These are phyloP conservation scores for Apotomis betuletana DNA, from an alignment of 2,888 invertebrate species.

Conservation along the genomic window DNA sequence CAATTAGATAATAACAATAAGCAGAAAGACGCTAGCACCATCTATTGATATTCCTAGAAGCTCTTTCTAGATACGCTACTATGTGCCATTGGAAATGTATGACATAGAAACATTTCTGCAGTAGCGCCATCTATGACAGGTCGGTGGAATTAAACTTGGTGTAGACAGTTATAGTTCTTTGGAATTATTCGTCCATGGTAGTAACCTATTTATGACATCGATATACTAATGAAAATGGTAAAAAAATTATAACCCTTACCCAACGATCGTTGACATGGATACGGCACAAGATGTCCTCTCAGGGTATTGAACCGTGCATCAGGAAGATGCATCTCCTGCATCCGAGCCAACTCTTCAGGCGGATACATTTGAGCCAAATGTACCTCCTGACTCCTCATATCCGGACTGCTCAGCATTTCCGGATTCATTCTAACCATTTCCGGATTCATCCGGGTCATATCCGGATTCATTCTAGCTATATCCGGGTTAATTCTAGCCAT, in stretches of 20 bases:
- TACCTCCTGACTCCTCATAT: slow-evolving; percentile 31
- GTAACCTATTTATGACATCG: too few species aligned
- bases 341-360: slow-evolving; percentile 54
- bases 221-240: too few species aligned
- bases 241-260: slow-evolving; percentile 41
- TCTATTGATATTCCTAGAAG: too few species aligned
- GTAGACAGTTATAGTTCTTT: too few species aligned
- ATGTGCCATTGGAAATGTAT: too few species aligned
- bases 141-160: too few species aligned
- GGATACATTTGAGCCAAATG: slow-evolving; percentile 56
- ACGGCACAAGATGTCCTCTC: slow-evolving; percentile 75
- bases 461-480: slow-evolving; percentile 45
- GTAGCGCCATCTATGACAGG: too few species aligned
- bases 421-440: slow-evolving; percentile 41
- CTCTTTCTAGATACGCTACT: too few species aligned
- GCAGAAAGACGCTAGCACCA: too few species aligned
- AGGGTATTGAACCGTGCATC: slow-evolving; percentile 70
- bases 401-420: not conserved
- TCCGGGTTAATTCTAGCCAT: slow-evolving; percentile 50
- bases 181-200: too few species aligned
- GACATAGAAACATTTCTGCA: too few species aligned
- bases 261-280: slow-evolving; percentile 64
- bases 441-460: slow-evolving; percentile 37
- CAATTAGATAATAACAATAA: too few species aligned
- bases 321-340: slow-evolving; percentile 65